phyloP scores from a whole-genome alignment of 92 coral and sea anemone species.

The Anthopleura xanthogrammica region DNA sequence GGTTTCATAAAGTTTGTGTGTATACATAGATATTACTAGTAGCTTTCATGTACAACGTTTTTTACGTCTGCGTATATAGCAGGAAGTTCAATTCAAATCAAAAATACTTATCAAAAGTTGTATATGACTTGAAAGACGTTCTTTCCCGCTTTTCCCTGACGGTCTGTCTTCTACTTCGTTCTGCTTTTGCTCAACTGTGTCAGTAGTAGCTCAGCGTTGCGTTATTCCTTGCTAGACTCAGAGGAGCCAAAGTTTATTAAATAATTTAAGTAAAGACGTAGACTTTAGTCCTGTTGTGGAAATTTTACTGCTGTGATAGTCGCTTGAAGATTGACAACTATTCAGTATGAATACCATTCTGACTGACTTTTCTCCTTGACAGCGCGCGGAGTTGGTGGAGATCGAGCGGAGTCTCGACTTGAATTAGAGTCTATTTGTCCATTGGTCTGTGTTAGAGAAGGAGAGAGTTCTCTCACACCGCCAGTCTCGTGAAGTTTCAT shows the following conservation, averaged over 20 bases:
- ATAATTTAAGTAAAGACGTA: constrained; percentile 18
- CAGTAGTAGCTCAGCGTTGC: neutral
- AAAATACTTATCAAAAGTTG: constrained; percentile 3
- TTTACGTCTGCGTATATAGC: neutral
- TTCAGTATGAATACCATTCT: constrained; percentile 81
- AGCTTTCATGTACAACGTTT: neutral
- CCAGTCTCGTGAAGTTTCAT: constrained; percentile 99
- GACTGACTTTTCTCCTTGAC: constrained; percentile 52
- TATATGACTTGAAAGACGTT: neutral
- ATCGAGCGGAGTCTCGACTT: constrained; percentile 62
- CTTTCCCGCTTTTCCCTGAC: neutral
- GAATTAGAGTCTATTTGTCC: constrained; percentile 66
- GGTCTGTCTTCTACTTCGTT: neutral
- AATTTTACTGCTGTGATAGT: neutral
- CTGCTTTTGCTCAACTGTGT: neutral
- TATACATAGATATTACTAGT: neutral
- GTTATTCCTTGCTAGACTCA: constrained; percentile 1
- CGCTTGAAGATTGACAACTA: neutral
- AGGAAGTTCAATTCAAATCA: constrained; percentile 1
- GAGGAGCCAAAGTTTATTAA: constrained; percentile 15
- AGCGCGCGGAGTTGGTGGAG: constrained; percentile 63
- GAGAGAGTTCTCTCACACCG: constrained; percentile 76
- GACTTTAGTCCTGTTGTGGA: neutral
- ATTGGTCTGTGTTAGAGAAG: constrained; percentile 68
- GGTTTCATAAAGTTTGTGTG: neutral